These are phyloP conservation scores for Auanema freiburgensis DNA, from an alignment of 2,888 invertebrate species.

Conservation along the genomic window DNA sequence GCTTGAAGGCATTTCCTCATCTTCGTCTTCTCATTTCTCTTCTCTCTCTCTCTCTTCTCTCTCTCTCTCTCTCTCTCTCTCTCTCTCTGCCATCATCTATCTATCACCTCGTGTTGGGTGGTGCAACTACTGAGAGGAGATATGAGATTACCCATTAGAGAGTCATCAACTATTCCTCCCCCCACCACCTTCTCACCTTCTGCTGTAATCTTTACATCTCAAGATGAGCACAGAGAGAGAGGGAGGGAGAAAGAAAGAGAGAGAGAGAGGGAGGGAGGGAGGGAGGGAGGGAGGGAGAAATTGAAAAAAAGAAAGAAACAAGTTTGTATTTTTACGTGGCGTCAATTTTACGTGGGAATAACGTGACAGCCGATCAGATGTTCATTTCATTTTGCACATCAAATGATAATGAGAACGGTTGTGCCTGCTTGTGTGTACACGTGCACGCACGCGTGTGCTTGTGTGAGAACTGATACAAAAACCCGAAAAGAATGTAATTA, in stretches of 20 bases:
- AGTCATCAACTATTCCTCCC: neutral
- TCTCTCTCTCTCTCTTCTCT: constrained; percentile 10
- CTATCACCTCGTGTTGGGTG: constrained; percentile 12
- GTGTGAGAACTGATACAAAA: too few species aligned
- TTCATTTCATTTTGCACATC: too few species aligned
- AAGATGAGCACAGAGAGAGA: constrained; percentile 12
- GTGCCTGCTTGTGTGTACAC: too few species aligned
- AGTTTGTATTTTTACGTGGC: too few species aligned
- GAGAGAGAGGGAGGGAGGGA: constrained; percentile 1
- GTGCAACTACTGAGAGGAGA: neutral
- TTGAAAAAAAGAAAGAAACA: neutral
- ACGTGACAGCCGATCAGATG: too few species aligned
- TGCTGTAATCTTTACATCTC: neutral
- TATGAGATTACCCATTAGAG: constrained; percentile 7
- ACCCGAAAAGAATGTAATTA: too few species aligned
- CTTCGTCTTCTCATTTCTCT: neutral
- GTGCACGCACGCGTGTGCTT: too few species aligned
- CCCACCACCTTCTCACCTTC: constrained; percentile 1
- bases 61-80: constrained; percentile 12
- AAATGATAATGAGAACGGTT: too few species aligned
- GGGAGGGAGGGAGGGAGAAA: constrained; percentile 5
- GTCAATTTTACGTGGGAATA: too few species aligned
- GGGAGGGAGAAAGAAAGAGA: constrained; percentile 6
- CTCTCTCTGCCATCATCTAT: constrained; percentile 7
- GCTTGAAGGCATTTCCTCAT: neutral